phyloP scores from a whole-genome alignment of 1,140 invertebrate species.

The Neodiprion lecontei region DNA sequence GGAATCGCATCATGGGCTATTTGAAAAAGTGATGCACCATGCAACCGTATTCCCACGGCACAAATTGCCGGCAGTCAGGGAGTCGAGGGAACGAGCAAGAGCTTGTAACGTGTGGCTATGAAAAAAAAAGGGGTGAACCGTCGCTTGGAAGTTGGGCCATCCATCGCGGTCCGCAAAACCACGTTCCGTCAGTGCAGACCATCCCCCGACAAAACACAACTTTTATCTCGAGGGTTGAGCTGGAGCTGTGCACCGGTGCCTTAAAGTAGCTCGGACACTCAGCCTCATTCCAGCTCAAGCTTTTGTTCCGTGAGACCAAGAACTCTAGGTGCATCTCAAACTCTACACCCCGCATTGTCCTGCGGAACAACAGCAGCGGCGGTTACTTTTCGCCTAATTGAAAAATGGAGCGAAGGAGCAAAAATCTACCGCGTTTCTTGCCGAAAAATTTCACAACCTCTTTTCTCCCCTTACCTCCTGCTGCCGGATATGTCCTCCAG shows the following conservation, averaged over 20 bases:
- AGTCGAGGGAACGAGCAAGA: too few species aligned
- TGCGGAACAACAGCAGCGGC: too few species aligned
- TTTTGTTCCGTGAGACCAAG: too few species aligned
- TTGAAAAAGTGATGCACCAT: too few species aligned
- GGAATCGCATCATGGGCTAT: too few species aligned
- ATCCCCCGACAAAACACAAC: background rate
- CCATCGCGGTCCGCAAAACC: slow-evolving; percentile 7
- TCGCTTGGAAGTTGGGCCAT: background rate
- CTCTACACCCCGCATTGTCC: too few species aligned
- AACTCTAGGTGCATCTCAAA: too few species aligned
- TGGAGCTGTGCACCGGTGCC: background rate
- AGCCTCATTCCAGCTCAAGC: background rate
- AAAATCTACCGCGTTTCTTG: too few species aligned
- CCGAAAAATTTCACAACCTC: background rate
- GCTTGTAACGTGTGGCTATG: too few species aligned
- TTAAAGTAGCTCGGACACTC: background rate
- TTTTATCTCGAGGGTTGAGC: background rate
- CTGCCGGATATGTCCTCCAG: background rate
- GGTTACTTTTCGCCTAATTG: background rate
- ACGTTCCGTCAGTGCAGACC: background rate
- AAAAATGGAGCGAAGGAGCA: background rate
- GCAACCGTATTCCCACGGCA: too few species aligned
- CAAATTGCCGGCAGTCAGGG: too few species aligned
- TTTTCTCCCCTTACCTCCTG: background rate
- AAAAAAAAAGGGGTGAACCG: too few species aligned